Evolutionary conservation across 2,113 vertebrate genomes (phyloP).

Genomic region (Ranitomeya imitator): DNA sequence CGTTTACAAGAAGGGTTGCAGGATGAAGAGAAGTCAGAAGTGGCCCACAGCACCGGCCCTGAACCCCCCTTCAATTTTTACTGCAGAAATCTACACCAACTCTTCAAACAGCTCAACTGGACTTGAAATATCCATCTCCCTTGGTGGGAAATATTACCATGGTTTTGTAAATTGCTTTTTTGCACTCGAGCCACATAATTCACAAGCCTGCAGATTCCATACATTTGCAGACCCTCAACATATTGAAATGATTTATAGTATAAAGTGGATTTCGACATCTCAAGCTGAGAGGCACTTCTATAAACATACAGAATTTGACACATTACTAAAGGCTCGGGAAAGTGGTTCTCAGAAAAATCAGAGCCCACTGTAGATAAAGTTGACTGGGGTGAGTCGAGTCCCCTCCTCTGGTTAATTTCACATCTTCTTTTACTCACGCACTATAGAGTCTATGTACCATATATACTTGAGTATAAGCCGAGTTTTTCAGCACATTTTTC

Average conservation of each 20-base stretch:
- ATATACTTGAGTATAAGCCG: no score
- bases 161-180: constrained; percentile 13
- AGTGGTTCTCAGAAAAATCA: constrained; percentile 5
- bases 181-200: constrained; percentile 32
- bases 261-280: constrained; percentile 31
- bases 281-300: constrained; percentile 40
- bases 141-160: constrained; percentile 29
- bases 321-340: not conserved
- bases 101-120: constrained; percentile 5
- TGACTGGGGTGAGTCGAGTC: not conserved
- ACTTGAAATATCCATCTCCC: not conserved
- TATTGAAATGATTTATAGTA: constrained; percentile 44
- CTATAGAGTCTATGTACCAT: not conserved
- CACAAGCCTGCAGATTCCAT: constrained; percentile 35
- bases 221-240: constrained; percentile 40
- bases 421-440: not conserved
- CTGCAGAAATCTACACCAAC: not conserved
- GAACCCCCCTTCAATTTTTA: no score
- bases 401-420: not conserved
- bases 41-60: no score
- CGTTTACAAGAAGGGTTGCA: no score
- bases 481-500: no score
- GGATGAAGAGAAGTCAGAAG: no score
- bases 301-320: constrained; percentile 33
- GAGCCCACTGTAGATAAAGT: not conserved